phyloP scores from a whole-genome alignment of 1,140 invertebrate genomes.

The Yoshiicerus persimilis region DNA sequence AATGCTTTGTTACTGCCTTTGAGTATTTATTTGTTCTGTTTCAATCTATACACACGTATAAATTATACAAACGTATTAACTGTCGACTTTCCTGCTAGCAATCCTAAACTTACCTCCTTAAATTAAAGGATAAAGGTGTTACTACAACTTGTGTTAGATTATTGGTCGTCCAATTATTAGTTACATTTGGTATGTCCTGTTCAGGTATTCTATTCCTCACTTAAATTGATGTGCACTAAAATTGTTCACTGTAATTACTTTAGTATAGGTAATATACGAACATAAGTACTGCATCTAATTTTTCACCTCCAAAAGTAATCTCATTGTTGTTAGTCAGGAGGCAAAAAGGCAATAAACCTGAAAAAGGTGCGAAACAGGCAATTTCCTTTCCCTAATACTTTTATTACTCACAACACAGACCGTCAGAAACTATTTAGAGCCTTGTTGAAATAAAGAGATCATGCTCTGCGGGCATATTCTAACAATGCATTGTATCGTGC shows the following conservation, averaged over 20 bases:
- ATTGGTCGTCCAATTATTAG: too few relatives aligned
- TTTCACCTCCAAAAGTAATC: neutral
- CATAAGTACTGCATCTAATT: neutral
- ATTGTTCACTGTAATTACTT: neutral
- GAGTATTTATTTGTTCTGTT: neutral
- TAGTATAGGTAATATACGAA: too few relatives aligned
- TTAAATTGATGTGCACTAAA: neutral
- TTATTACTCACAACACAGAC: neutral
- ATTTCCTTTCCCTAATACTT: neutral
- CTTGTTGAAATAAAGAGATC: conserved; percentile 1
- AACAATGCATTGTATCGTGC: neutral
- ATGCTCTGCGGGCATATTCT: neutral
- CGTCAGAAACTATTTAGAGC: neutral
- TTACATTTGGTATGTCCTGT: too few relatives aligned
- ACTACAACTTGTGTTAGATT: too few relatives aligned
- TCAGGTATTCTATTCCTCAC: too few relatives aligned
- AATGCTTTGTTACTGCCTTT: neutral
- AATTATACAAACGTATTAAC: neutral
- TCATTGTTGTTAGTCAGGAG: neutral
- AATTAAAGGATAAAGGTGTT: too few relatives aligned
- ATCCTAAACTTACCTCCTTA: too few relatives aligned
- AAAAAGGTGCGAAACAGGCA: conserved; percentile 19
- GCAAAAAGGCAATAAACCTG: neutral
- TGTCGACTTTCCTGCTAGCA: neutral
- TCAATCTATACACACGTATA: neutral